Percentiles rank a stretch among this genome's conserved stretches.
These are phyloP conservation scores for Ganaspis brasiliensis DNA, from an alignment of 2,888 invertebrate species.

Conservation along the genomic window DNA sequence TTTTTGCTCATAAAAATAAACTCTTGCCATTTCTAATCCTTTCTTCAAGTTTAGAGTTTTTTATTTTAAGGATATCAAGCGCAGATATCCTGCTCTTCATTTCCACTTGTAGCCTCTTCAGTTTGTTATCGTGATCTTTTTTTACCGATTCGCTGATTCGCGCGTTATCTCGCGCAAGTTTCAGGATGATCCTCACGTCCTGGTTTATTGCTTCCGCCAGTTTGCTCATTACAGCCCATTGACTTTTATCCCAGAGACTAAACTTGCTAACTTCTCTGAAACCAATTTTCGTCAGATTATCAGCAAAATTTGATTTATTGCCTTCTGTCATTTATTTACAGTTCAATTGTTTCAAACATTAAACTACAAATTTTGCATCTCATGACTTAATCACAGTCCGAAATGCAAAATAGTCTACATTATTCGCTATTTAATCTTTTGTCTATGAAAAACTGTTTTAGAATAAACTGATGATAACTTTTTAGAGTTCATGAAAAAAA, in stretches of 20 bases:
- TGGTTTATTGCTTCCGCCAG: slow-evolving; percentile 58
- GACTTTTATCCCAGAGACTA: slow-evolving; percentile 65
- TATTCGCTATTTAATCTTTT: no score
- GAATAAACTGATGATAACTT: no score
- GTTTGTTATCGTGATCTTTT: slow-evolving; percentile 51
- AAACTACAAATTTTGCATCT: neutral
- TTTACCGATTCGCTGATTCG: slow-evolving; percentile 46
- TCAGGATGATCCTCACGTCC: slow-evolving; percentile 58
- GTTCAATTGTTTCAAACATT: neutral
- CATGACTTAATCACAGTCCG: neutral
- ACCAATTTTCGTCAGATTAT: slow-evolving; percentile 51
- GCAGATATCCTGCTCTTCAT: slow-evolving; percentile 48
- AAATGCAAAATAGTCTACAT: no score
- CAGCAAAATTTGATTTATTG: slow-evolving; percentile 11
- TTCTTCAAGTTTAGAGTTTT: slow-evolving; percentile 41
- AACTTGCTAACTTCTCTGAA: slow-evolving; percentile 57
- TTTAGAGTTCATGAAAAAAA: no score
- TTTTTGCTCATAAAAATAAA: no score
- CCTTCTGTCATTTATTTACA: neutral
- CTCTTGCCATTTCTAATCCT: slow-evolving; percentile 57
- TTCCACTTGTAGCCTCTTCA: slow-evolving; percentile 39
- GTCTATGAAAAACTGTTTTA: no score
- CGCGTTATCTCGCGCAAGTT: slow-evolving; percentile 53
- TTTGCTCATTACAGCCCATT: slow-evolving; percentile 68
- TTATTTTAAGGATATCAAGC: slow-evolving; percentile 46